phyloP scores from a whole-genome alignment of 1,140 invertebrate genomes.

The Chironomus tepperi region DNA sequence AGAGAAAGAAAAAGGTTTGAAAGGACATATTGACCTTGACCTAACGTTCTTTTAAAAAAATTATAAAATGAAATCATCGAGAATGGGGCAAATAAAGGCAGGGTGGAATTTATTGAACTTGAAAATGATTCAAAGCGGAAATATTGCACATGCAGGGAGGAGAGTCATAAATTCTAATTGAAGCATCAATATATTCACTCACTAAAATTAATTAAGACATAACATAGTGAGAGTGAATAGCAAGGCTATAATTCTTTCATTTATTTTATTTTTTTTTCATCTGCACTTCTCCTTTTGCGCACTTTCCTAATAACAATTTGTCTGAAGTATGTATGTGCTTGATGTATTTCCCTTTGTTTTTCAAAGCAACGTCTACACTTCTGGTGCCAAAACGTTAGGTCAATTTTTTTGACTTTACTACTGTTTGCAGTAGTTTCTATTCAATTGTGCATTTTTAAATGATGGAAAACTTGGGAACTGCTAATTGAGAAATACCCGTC shows the following conservation, averaged over 20 bases:
- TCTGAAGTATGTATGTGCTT: background rate
- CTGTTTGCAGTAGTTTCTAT: too few species aligned
- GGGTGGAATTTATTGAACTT: background rate
- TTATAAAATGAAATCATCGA: background rate
- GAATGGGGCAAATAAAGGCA: background rate
- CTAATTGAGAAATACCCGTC: too few species aligned
- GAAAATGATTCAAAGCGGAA: background rate
- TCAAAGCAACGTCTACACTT: too few species aligned
- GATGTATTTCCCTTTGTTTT: too few species aligned
- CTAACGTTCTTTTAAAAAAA: background rate
- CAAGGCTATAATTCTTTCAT: background rate
- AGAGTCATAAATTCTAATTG: constrained; percentile 22
- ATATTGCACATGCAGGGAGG: background rate
- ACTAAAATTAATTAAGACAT: constrained; percentile 9
- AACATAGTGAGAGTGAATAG: background rate
- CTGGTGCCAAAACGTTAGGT: too few species aligned
- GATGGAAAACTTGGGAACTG: too few species aligned
- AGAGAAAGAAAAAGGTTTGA: background rate
- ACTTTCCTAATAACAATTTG: background rate
- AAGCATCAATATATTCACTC: background rate
- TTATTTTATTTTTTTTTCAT: background rate
- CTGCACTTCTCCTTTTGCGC: background rate
- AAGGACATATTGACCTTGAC: constrained; percentile 15
- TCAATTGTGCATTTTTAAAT: too few species aligned
- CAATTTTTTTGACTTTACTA: too few species aligned